Base-by-base conservation (phyloP, 2,797 vertebrate species). In the Gymnocypris eckloni region DNA sequence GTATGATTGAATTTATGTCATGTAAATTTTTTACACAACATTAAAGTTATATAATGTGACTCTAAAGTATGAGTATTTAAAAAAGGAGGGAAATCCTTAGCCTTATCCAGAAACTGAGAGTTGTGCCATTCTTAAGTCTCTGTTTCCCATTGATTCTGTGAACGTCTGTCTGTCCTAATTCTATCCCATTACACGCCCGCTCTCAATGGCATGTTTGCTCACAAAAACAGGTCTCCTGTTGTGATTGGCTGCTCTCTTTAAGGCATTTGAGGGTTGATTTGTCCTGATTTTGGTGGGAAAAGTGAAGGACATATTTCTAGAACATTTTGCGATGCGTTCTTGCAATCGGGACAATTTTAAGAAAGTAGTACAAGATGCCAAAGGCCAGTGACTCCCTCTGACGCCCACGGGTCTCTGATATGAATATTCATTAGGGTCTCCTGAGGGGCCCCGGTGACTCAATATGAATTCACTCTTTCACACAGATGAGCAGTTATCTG, bases 361-460 rank as follows among this genome's bases (percentile, higher is more conserved):
- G 41, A 79, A 86, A 81, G 54, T 77, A 56, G 39, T 56, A 67
- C 10, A 45, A 54, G 48, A 88, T 69, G 70, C 48, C 33, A 66
- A 33, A 81, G 54, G 66, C 41, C 39, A 48, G 73, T 50, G 61
- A 59, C 79, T 25, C 22, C 64, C 45, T 85, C 39, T 37, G 61
- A 81, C 15, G 28, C 79, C 45, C 79, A 50, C 18, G 16, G 77
- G 81, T 84, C 86, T 61, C 79, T 69, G 28, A 54, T 41, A 87
- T 89, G 81, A 85, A 89, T 87, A 89, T 89, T 83, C 77, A 89
- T 89, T 25, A 87, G 80, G 70, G 70, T 77, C 79, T 75, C 80
- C 83, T 72, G 48, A 83, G 83, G 86, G 88, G 61, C 86, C 86
- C 69, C 18, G 28, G 66, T 85, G 88, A 83, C 86, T 89, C 80